phyloP scores from a whole-genome alignment of 2,888 invertebrate genomes.

The Trachelus iudaicus region DNA sequence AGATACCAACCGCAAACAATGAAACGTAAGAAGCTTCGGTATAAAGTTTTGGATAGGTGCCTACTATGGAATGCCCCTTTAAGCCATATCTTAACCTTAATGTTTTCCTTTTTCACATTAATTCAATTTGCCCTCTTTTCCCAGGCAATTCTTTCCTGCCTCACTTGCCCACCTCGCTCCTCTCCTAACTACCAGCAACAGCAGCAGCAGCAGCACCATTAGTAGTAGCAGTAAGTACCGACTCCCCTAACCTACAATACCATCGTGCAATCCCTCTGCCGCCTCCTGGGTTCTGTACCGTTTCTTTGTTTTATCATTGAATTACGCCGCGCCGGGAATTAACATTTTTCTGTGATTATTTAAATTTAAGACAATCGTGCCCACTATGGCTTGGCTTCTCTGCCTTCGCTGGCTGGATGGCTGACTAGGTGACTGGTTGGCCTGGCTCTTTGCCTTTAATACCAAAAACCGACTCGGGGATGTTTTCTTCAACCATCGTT shows the following conservation, averaged over 20 bases:
- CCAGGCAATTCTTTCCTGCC: constrained; percentile 36
- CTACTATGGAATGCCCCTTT: constrained; percentile 5
- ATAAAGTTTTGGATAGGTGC: constrained; percentile 1
- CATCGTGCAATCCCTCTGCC: background rate
- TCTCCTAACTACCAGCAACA: background rate
- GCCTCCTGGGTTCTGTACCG: constrained; percentile 13
- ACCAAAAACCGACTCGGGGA: background rate
- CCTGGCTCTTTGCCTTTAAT: background rate
- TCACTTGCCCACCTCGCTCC: constrained; percentile 23
- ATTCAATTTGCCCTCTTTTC: constrained; percentile 50
- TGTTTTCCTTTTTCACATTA: constrained; percentile 46
- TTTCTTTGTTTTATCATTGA: constrained; percentile 58
- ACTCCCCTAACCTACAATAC: background rate
- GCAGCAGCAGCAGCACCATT: background rate
- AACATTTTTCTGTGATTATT: constrained; percentile 62
- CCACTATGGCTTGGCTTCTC: constrained; percentile 16
- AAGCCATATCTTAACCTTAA: constrained; percentile 38
- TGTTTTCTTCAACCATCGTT: background rate
- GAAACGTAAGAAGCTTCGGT: background rate
- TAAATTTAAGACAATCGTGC: constrained; percentile 59
- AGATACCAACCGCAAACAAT: background rate
- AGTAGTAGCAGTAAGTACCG: background rate
- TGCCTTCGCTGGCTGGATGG: background rate
- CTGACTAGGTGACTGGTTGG: background rate
- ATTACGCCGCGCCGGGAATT: constrained; percentile 47